Evolutionary conservation across 2,888 invertebrate species (phyloP).

Genomic region (Philopedon plagiatum): DNA sequence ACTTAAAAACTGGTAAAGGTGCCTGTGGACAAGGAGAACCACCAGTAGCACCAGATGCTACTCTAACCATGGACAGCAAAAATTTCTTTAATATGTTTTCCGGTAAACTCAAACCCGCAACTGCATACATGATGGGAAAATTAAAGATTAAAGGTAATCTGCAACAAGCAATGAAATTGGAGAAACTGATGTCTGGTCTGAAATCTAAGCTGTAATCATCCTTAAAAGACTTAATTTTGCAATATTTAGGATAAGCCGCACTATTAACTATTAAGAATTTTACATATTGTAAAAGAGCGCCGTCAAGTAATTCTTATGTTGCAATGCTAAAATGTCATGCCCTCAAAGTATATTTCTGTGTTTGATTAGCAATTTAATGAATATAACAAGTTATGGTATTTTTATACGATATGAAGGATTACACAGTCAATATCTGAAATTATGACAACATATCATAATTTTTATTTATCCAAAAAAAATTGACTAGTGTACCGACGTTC

Average conservation of each 20-base stretch:
- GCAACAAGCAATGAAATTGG: constrained; percentile 94
- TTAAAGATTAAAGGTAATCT: constrained; percentile 94
- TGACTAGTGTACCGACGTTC: too few relatives aligned
- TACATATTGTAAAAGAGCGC: too few relatives aligned
- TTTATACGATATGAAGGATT: too few relatives aligned
- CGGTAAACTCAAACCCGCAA: constrained; percentile 91
- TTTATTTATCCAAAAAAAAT: too few relatives aligned
- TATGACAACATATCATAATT: too few relatives aligned
- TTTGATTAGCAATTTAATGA: too few relatives aligned
- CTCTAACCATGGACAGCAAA: constrained; percentile 85
- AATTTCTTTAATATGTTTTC: constrained; percentile 87
- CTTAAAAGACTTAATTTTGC: constrained; percentile 15
- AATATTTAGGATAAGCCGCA: background rate
- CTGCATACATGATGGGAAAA: constrained; percentile 97
- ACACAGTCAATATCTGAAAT: too few relatives aligned
- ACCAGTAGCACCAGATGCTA: constrained; percentile 81
- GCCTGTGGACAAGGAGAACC: constrained; percentile 85
- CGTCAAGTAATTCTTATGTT: too few relatives aligned
- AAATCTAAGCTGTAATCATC: constrained; percentile 42
- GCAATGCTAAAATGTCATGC: too few relatives aligned
- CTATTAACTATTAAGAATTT: background rate
- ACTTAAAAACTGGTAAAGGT: constrained; percentile 90
- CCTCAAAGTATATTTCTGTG: too few relatives aligned
- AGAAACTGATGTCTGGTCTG: constrained; percentile 84
- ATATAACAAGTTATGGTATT: too few relatives aligned